phyloP scores from a whole-genome alignment of 2,797 vertebrate genomes.

The Poecilia gillii region DNA sequence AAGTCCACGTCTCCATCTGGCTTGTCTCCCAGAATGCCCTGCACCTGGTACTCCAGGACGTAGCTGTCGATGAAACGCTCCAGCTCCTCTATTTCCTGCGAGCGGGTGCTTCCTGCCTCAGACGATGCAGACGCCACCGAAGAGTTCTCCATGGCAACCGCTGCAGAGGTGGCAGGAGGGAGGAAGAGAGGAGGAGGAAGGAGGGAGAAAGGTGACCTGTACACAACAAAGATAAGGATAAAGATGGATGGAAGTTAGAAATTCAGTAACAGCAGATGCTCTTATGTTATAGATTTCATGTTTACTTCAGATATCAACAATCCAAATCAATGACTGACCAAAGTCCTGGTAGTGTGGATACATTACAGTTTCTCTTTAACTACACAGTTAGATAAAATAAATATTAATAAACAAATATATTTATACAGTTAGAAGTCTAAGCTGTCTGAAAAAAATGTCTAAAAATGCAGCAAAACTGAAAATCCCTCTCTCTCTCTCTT shows the following conservation, averaged over 20 bases:
- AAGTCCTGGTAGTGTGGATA: neutral
- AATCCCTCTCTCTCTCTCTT: neutral
- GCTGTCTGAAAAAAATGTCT: neutral
- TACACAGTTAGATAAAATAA: neutral
- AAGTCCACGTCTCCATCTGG: conserved; percentile 86
- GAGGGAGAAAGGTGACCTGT: conserved; percentile 61
- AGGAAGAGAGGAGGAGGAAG: conserved; percentile 29
- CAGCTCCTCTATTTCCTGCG: conserved; percentile 97
- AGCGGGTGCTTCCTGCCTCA: conserved; percentile 95
- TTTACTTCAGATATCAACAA: conserved; percentile 1
- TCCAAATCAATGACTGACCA: neutral
- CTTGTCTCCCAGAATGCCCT: conserved; percentile 93
- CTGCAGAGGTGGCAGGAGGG: conserved; percentile 30
- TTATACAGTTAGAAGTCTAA: neutral
- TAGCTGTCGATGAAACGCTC: conserved; percentile 99
- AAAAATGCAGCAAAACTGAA: neutral
- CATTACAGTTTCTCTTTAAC: neutral
- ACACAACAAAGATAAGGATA: conserved; percentile 20
- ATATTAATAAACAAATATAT: neutral
- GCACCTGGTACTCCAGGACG: conserved; percentile 97
- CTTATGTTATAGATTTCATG: neutral
- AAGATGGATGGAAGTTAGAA: conserved; percentile 10
- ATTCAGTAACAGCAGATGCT: neutral
- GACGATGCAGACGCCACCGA: conserved; percentile 96
- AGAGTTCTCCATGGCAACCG: conserved; percentile 92